phyloP scores from a whole-genome alignment of 2,888 invertebrate species.

The Spicauda simplicius region DNA sequence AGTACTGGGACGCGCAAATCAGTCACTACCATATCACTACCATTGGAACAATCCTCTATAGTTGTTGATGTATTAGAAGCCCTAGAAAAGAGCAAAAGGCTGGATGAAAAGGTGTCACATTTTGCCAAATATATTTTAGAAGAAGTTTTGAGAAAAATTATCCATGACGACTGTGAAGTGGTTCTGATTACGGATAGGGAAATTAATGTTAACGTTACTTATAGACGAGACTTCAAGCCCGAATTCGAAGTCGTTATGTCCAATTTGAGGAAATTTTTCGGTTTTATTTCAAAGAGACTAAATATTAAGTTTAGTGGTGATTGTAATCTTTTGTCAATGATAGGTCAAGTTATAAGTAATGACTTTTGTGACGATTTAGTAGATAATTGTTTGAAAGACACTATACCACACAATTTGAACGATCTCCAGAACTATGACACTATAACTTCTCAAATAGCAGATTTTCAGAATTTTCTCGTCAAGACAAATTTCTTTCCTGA shows the following conservation, averaged over 20 bases:
- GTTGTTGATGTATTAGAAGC: conserved; percentile 68
- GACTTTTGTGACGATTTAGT: conserved; percentile 88
- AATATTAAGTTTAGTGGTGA: conserved; percentile 70
- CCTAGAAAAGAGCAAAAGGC: conserved; percentile 71
- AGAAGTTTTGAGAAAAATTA: conserved; percentile 84
- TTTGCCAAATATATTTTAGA: conserved; percentile 86
- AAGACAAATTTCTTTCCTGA: conserved; percentile 84
- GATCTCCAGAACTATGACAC: conserved; percentile 88
- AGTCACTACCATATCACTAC: conserved; percentile 63
- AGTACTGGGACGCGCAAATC: conserved; percentile 57
- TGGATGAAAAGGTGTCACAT: conserved; percentile 74
- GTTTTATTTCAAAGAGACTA: conserved; percentile 84
- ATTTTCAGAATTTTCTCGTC: conserved; percentile 87
- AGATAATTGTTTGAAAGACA: conserved; percentile 89
- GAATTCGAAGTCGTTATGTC: conserved; percentile 82
- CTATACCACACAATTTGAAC: conserved; percentile 90
- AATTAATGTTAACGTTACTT: conserved; percentile 64
- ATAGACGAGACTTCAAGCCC: conserved; percentile 71
- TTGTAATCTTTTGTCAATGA: conserved; percentile 79
- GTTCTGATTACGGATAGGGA: conserved; percentile 64
- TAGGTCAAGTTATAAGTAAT: conserved; percentile 82
- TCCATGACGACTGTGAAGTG: conserved; percentile 76
- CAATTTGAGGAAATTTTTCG: conserved; percentile 83
- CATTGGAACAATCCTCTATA: conserved; percentile 55
- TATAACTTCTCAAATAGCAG: conserved; percentile 86